phyloP scores from a whole-genome alignment of 2,797 vertebrate species.

The Todus mexicanus region DNA sequence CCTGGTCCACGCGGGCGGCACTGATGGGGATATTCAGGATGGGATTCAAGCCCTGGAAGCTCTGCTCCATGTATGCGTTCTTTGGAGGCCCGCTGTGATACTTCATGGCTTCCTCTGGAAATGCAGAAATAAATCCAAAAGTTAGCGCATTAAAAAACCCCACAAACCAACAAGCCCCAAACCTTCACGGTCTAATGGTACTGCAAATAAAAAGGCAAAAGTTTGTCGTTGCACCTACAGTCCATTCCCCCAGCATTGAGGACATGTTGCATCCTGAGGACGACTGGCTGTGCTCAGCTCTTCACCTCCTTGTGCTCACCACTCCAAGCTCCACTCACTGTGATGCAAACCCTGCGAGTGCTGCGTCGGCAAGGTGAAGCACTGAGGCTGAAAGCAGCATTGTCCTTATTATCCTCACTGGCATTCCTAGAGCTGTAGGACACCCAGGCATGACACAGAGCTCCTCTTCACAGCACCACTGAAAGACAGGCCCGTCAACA shows the following conservation, averaged over 20 bases:
- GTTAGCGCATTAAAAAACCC: not conserved
- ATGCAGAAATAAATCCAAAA: not conserved
- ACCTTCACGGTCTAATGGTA: not conserved
- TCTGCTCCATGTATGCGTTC: constrained; percentile 98
- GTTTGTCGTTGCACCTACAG: not conserved
- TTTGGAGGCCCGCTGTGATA: constrained; percentile 88
- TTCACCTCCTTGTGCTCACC: not conserved
- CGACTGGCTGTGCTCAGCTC: not conserved
- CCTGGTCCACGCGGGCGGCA: constrained; percentile 84
- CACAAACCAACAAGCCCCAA: no score
- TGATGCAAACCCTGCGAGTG: not conserved
- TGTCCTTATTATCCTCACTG: rapidly evolving
- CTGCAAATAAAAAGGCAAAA: not conserved
- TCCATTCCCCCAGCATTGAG: not conserved
- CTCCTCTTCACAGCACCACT: not conserved
- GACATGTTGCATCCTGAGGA: rapidly evolving
- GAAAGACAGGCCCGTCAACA: not conserved
- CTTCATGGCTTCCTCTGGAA: constrained; percentile 87
- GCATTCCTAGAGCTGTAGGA: not conserved
- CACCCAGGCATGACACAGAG: not conserved
- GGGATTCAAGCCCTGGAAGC: constrained; percentile 94
- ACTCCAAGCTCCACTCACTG: rapidly evolving
- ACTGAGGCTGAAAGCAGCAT: not conserved
- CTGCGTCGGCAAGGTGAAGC: not conserved
- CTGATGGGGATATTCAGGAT: constrained; percentile 90